A percentile compares a stretch with the other conserved stretches of the same genome.
These are phyloP conservation scores for Malurus elegans DNA, from an alignment of 2,113 vertebrate genomes.

Conservation along the genomic window DNA sequence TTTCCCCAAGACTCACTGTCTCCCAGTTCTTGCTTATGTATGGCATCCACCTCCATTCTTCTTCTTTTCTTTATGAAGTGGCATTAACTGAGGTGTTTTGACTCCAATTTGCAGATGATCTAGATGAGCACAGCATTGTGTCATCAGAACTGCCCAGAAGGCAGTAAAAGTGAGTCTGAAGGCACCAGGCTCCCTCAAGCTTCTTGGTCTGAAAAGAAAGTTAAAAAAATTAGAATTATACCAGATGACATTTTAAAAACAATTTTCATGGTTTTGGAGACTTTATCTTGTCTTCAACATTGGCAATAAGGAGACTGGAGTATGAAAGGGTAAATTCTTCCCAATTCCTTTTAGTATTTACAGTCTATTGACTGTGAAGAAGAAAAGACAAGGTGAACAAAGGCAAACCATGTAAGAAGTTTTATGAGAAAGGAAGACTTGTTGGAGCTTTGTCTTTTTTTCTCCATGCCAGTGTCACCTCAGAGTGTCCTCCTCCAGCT, in stretches of 20 bases:
- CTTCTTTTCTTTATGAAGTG: not conserved
- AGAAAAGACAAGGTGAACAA: not conserved
- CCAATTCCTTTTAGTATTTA: not conserved
- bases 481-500: not conserved
- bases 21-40: not conserved
- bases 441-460: not conserved
- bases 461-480: not conserved
- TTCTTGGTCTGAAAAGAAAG: not conserved
- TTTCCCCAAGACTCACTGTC: not conserved
- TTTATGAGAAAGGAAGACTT: not conserved
- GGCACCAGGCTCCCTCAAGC: not conserved
- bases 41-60: not conserved
- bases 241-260: not conserved
- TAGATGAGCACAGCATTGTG: not conserved
- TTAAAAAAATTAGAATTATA: not conserved
- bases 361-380: not conserved
- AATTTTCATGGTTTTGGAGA: not conserved
- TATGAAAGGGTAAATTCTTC: not conserved
- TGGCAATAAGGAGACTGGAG: not conserved
- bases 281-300: not conserved
- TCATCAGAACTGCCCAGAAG: not conserved
- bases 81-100: not conserved
- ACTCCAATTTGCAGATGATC: fast-evolving
- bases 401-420: not conserved
- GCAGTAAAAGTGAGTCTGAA: not conserved